Percentiles rank a stretch among this genome's conserved stretches.
Evolutionary conservation across 2,113 vertebrate genomes (phyloP).

Genomic region (Microtus montanus): DNA sequence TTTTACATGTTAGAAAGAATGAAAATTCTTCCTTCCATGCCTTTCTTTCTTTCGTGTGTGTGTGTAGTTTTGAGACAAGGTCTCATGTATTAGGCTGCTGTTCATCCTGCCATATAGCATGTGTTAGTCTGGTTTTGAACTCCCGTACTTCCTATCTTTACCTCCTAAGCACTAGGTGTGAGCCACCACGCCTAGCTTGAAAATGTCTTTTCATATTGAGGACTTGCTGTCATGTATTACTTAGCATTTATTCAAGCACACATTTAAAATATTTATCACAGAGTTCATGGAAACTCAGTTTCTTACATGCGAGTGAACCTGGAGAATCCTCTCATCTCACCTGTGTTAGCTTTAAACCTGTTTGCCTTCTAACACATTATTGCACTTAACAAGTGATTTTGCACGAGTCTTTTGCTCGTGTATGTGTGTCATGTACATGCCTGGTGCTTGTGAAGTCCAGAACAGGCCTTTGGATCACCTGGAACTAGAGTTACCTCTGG

Average conservation of each 20-base stretch:
- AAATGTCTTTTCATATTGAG: neutral
- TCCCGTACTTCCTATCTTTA: neutral
- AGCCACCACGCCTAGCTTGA: neutral
- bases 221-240: neutral
- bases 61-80: neutral
- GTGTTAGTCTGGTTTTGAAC: neutral
- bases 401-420: neutral
- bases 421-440: neutral
- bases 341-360: neutral
- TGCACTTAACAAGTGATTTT: neutral
- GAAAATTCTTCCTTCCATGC: neutral
- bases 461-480: neutral
- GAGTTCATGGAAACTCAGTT: constrained; percentile 22
- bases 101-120: neutral
- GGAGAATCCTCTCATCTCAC: constrained; percentile 9
- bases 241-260: constrained; percentile 37
- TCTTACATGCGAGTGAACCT: neutral
- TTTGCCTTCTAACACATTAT: neutral
- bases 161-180: neutral
- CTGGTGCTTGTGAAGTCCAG: neutral
- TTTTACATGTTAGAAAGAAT: constrained; percentile 7
- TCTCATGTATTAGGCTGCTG: neutral
- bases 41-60: neutral
- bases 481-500: neutral
- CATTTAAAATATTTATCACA: neutral